A percentile compares a stretch with the other conserved stretches of the same genome.
phyloP scores from a whole-genome alignment of 2,113 vertebrate genomes.

The Ophiodon elongatus region DNA sequence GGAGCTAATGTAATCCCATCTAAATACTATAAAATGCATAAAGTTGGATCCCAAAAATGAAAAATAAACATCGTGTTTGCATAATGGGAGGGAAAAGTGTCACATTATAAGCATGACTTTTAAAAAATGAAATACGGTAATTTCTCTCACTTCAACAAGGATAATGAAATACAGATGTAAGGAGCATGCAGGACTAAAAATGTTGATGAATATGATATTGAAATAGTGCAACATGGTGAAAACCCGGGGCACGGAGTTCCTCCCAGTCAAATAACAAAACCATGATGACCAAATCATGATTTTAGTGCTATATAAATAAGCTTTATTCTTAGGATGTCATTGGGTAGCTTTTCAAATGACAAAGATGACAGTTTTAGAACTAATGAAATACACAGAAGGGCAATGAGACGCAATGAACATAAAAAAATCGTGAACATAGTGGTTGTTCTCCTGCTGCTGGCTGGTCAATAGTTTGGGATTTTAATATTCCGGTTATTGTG shows the following conservation, averaged over 20 bases:
- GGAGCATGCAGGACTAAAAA: background rate
- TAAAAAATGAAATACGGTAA: background rate
- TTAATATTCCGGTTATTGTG: too few relatives aligned
- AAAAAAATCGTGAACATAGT: too few relatives aligned
- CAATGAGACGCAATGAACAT: too few relatives aligned
- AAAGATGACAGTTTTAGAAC: too few relatives aligned
- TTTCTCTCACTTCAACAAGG: background rate
- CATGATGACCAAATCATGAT: background rate
- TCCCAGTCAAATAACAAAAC: background rate
- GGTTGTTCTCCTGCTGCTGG: too few relatives aligned
- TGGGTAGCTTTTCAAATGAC: too few relatives aligned
- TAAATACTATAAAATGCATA: constrained; percentile 8
- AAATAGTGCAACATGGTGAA: background rate
- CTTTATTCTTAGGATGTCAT: too few relatives aligned
- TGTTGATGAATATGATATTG: background rate
- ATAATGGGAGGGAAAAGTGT: background rate
- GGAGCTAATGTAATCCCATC: background rate
- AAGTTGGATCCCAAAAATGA: background rate
- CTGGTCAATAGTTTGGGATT: too few relatives aligned
- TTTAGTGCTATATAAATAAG: too few relatives aligned
- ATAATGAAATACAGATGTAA: background rate
- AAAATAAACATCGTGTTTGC: background rate
- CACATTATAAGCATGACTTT: background rate
- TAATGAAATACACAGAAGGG: too few relatives aligned
- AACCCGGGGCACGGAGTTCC: background rate